Conservation (phyloP, 2,113 vertebrate genomes). For the Synodontis membranacea region DNA sequence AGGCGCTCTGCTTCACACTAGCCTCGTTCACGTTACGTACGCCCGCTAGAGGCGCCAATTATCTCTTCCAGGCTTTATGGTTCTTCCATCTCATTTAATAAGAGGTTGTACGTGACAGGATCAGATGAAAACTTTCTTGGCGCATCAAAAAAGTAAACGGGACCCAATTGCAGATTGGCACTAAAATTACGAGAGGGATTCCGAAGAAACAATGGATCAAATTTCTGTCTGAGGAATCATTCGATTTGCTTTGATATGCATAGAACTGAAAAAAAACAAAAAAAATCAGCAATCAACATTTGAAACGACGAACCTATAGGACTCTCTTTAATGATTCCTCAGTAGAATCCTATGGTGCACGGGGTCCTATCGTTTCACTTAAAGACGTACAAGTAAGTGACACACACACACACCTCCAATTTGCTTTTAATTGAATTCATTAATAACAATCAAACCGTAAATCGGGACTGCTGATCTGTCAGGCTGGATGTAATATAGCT, state of each 20-base stretch:
- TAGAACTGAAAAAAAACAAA: not conserved
- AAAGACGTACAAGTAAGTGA: not conserved
- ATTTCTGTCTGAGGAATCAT: not conserved
- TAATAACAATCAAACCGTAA: slow-evolving; percentile 58
- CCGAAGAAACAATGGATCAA: not conserved
- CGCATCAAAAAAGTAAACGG: not conserved
- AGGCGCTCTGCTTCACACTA: not conserved
- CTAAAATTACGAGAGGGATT: not conserved
- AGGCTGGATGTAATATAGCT: slow-evolving; percentile 42
- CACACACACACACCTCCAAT: slow-evolving; percentile 33
- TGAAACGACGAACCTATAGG: not conserved
- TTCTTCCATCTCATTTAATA: not conserved
- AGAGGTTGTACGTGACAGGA: not conserved
- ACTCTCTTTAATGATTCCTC: not conserved
- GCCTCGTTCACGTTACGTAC: not conserved
- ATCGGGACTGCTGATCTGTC: slow-evolving; percentile 40
- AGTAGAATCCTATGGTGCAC: not conserved
- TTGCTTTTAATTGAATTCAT: slow-evolving; percentile 63
- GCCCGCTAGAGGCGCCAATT: too few species aligned
- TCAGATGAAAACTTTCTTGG: not conserved
- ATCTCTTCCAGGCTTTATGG: not conserved
- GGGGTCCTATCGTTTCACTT: not conserved
- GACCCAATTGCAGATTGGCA: not conserved
- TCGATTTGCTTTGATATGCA: not conserved
- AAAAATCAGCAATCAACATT: not conserved